Conservation (phyloP, 30 jellyfish, hydroid and myxozoan species). For the Cassiopea andromeda region DNA sequence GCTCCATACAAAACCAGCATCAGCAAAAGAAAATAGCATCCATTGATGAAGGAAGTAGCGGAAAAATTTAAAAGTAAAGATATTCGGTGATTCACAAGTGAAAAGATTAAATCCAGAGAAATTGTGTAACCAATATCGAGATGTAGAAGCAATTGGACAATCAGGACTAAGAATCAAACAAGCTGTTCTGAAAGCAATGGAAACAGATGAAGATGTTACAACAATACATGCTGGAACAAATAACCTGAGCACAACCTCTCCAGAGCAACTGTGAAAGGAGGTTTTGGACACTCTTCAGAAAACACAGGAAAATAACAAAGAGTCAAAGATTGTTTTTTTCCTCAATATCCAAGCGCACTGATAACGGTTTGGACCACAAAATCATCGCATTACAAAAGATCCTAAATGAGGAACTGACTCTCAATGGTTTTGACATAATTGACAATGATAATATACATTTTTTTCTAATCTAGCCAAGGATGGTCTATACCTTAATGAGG, state of each 20-base stretch:
- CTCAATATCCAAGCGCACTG: too few relatives aligned
- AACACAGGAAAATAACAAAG: too few relatives aligned
- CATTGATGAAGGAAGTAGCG: conserved; percentile 11
- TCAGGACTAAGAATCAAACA: conserved; percentile 24
- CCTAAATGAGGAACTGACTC: conserved; percentile 20
- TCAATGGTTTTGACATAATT: not conserved
- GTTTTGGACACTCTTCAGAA: too few relatives aligned
- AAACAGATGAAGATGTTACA: conserved; percentile 4
- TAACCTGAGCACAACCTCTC: conserved; percentile 28
- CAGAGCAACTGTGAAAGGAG: conserved; percentile 4
- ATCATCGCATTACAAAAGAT: not conserved
- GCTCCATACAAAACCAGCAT: not conserved
- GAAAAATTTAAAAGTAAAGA: not conserved
- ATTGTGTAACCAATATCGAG: conserved; percentile 20
- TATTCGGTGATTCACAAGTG: not conserved
- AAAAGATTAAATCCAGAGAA: too few relatives aligned
- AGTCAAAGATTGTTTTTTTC: too few relatives aligned
- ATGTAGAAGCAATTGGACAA: conserved; percentile 17
- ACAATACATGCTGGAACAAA: conserved; percentile 42
- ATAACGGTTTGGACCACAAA: not conserved
- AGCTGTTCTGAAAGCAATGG: conserved; percentile 6
- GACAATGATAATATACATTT: conserved; percentile 14
- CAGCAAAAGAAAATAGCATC: too few relatives aligned
- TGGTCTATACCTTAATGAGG: conserved; percentile 31
- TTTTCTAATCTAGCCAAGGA: not conserved